Conservation (phyloP, 2,888 invertebrate species). For the Panopea generosa region DNA sequence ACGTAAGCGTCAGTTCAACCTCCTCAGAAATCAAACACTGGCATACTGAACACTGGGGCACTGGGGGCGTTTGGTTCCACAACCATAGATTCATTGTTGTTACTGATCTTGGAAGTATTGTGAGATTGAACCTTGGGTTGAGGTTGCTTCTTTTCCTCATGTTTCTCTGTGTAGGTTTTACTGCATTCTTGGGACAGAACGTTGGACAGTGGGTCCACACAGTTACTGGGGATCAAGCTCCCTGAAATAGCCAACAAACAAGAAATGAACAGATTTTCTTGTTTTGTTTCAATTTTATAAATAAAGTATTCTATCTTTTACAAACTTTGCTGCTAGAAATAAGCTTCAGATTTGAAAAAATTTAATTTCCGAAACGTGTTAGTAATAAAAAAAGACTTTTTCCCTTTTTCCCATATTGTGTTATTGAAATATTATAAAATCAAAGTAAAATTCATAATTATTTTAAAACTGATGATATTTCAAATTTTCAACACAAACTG, state of each 20-base stretch:
- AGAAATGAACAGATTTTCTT: not conserved
- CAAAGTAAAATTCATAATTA: too few relatives aligned
- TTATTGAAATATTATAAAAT: too few relatives aligned
- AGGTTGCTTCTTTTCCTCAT: constrained; percentile 50
- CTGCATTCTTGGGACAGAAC: constrained; percentile 77
- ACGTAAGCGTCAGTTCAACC: too few relatives aligned
- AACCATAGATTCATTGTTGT: not conserved
- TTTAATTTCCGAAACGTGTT: too few relatives aligned
- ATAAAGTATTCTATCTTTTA: too few relatives aligned
- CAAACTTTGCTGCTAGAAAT: too few relatives aligned
- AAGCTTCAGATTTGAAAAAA: too few relatives aligned
- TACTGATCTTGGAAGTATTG: constrained; percentile 21
- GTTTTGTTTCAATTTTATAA: too few relatives aligned
- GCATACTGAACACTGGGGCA: constrained; percentile 73
- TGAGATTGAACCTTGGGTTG: constrained; percentile 64
- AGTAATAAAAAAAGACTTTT: too few relatives aligned
- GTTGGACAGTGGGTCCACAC: constrained; percentile 77
- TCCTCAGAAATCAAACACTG: constrained; percentile 59
- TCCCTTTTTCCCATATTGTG: too few relatives aligned
- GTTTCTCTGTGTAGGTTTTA: constrained; percentile 75
- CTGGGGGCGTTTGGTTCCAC: not conserved
- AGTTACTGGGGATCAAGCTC: constrained; percentile 82
- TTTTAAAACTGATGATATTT: too few relatives aligned
- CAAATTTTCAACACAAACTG: too few relatives aligned
- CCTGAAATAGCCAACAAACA: constrained; percentile 76